phyloP scores from a whole-genome alignment of 2,888 invertebrate species.

The Melieria omissa region DNA sequence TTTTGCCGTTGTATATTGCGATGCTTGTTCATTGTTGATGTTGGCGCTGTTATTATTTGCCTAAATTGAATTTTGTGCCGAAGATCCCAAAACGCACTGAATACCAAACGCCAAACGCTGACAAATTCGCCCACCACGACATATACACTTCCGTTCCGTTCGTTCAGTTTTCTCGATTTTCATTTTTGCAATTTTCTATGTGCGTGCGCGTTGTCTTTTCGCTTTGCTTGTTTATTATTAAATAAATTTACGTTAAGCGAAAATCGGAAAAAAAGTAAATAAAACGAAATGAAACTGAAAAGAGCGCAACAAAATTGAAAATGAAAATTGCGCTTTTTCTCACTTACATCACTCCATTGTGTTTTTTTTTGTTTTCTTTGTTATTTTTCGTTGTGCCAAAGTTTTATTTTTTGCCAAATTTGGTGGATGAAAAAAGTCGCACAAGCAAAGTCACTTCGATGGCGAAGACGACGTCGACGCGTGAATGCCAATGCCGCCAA shows the following conservation, averaged over 20 bases:
- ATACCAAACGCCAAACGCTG: neutral
- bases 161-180: constrained; percentile 1
- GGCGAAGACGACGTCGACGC: neutral
- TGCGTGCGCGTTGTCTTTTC: no score
- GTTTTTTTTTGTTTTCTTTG: no score
- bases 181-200: no score
- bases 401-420: constrained; percentile 19
- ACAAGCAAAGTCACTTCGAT: constrained; percentile 11
- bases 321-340: constrained; percentile 30
- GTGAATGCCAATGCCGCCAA: constrained; percentile 3
- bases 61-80: constrained; percentile 24
- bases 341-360: neutral
- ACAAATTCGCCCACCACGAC: neutral
- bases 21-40: neutral
- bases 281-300: constrained; percentile 1
- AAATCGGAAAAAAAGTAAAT: neutral
- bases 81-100: neutral
- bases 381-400: neutral
- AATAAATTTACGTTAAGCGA: constrained; percentile 32
- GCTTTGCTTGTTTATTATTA: constrained; percentile 31
- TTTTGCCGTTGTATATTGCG: constrained; percentile 5
- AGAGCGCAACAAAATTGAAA: constrained; percentile 3
- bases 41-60: constrained; percentile 18
- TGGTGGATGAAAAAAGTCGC: constrained; percentile 43
- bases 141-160: neutral